Base-by-base conservation (phyloP, 2,888 invertebrate genomes). In the Corbicula japonica region DNA sequence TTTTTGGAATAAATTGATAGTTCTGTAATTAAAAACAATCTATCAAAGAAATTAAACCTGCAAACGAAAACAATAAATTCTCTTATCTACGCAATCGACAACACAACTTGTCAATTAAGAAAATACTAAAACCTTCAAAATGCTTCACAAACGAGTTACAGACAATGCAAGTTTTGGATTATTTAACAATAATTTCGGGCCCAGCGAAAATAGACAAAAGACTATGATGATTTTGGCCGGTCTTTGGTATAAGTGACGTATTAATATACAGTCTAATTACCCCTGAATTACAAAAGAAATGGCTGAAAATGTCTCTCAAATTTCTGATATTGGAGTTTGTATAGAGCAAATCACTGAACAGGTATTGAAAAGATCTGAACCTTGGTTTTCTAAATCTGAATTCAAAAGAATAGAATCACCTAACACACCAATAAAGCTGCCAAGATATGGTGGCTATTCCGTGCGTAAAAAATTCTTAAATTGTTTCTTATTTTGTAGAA, bases 181-280 rank as follows among this genome's bases (percentile, higher is more conserved):
- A 66, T 52, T 54, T 41, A 66, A 66, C 66, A 54, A 66, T 54
- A 66, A 52, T 69, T 63, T 76, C 76, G 35, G 48, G 38, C 34
- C 50, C 23, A 35, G 10, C 46, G 54, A 56, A 10, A 69, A 18
- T 23, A 58, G 65, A 76, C 76, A 76, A 76, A 63, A 50, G 48
- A 8, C 23, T 30, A 58, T 34, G 69, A 76, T 76, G 76, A 70
- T 41, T 76, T 76, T 63, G 56, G 63, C 56, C 56, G 35, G 30
- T 41, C 52, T 66, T 54, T 28, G 38, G 38, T 54, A 52, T 52
- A 54, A 54, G 66, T 52, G 52, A 58, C 52, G 63, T 52, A 72
- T 72, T 72, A 62, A 62, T 62, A 71, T 71, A 79, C 48, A 41
- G 32, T 38, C 71, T 75, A 79, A 79, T 79, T 79, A 66, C 61